Percentiles rank a stretch among this genome's conserved stretches.
Evolutionary conservation across 2,113 vertebrate species (phyloP).

Genomic region (Sylvietta virens): DNA sequence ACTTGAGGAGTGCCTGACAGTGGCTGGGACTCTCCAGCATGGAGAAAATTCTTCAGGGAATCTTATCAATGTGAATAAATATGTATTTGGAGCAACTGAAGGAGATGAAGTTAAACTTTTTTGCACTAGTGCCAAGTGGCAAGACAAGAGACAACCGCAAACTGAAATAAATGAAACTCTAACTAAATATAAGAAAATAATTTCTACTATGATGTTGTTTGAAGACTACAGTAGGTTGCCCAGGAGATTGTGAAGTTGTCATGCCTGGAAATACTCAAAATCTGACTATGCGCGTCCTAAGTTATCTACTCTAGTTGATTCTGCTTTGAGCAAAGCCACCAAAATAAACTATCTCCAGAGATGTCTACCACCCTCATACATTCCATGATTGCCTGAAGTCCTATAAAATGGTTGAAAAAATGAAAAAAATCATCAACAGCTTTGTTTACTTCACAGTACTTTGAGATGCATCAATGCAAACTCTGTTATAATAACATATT

Average conservation of each 20-base stretch:
- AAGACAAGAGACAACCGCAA: not conserved
- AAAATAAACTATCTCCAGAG: not conserved
- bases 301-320: not conserved
- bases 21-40: not conserved
- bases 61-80: not conserved
- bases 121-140: not conserved
- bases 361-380: not conserved
- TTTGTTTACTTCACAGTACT: not conserved
- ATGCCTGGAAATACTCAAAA: not conserved
- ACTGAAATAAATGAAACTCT: not conserved
- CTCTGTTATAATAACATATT: not conserved
- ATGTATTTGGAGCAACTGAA: rapidly evolving
- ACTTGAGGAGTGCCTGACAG: not conserved
- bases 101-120: not conserved
- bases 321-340: not conserved
- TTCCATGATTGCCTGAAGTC: not conserved
- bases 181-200: not conserved
- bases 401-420: not conserved
- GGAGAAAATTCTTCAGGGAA: not conserved
- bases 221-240: not conserved
- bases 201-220: not conserved
- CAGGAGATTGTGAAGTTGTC: not conserved
- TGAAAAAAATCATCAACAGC: not conserved
- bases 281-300: not conserved
- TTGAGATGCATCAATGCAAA: not conserved